Conservation (phyloP, 2,113 vertebrate species). For the Synchiropus splendidus region DNA sequence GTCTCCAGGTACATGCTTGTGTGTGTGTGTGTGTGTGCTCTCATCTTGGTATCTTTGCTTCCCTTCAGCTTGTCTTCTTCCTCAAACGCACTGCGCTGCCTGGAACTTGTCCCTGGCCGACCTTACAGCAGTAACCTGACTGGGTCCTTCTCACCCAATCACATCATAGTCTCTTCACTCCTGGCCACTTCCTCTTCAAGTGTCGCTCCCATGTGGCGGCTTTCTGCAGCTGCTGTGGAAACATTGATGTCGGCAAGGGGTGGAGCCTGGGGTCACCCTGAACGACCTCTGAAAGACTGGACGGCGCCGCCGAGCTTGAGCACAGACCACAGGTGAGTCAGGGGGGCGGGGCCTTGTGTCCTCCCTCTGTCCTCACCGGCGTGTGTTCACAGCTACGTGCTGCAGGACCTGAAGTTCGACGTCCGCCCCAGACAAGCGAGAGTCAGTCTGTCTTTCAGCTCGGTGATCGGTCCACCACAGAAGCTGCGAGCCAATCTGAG, state of each 20-base stretch:
- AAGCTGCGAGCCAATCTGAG: constrained; percentile 22
- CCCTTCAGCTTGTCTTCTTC: constrained; percentile 5
- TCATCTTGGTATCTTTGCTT: no score
- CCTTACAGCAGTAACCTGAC: constrained; percentile 32
- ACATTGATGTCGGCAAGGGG: not conserved
- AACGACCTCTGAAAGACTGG: constrained; percentile 32
- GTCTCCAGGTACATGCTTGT: no score
- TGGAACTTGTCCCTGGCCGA: not conserved
- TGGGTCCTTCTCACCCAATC: not conserved
- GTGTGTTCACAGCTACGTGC: constrained; percentile 32
- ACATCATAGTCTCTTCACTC: not conserved
- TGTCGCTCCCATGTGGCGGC: constrained; percentile 9
- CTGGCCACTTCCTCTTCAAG: not conserved
- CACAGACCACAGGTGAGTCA: constrained; percentile 40
- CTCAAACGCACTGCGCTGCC: constrained; percentile 12
- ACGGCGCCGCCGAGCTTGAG: constrained; percentile 39
- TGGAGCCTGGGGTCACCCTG: constrained; percentile 1
- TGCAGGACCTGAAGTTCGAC: not conserved
- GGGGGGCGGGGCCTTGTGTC: not conserved
- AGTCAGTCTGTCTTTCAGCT: no score
- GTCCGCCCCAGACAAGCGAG: no score
- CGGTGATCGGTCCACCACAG: constrained; percentile 11
- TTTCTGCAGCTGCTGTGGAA: constrained; percentile 28
- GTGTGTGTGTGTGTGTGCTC: no score
- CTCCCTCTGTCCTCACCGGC: not conserved